Conservation (phyloP, 2,797 vertebrate genomes). For the Austrolebias charrua region DNA sequence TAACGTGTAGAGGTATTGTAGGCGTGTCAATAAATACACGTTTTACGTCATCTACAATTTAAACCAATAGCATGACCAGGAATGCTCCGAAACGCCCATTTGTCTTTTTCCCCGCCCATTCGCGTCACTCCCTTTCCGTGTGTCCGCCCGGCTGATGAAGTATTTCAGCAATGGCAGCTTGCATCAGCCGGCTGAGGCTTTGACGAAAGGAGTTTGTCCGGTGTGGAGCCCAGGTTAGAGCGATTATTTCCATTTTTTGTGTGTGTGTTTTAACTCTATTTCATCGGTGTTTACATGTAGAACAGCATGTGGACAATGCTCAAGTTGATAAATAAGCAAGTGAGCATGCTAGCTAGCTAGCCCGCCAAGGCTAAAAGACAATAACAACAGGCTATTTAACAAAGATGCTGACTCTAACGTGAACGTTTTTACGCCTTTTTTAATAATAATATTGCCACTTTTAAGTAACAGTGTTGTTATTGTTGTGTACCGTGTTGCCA, state of each 20-base stretch:
- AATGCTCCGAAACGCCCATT: slow-evolving; percentile 6
- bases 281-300: not conserved
- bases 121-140: slow-evolving; percentile 39
- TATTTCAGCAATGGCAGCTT: slow-evolving; percentile 51
- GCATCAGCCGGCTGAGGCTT: slow-evolving; percentile 57
- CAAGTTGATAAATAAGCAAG: not conserved
- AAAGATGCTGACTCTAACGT: not conserved
- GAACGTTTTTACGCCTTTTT: not conserved
- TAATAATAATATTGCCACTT: not conserved
- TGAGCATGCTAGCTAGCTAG: slow-evolving; percentile 4
- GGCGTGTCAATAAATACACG: slow-evolving; percentile 33
- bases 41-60: fast-evolving
- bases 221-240: slow-evolving; percentile 64
- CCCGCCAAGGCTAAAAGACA: slow-evolving; percentile 13
- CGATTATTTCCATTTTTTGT: not conserved
- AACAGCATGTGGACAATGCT: not conserved
- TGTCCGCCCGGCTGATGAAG: slow-evolving; percentile 27
- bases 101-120: slow-evolving; percentile 60
- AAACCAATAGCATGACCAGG: slow-evolving; percentile 47
- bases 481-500: not conserved
- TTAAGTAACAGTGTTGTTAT: not conserved
- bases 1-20: slow-evolving; percentile 37
- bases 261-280: not conserved
- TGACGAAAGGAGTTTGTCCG: slow-evolving; percentile 51
- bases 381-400: slow-evolving; percentile 4